phyloP scores from a whole-genome alignment of 2,888 invertebrate species.

The Ennomos quercinarius region DNA sequence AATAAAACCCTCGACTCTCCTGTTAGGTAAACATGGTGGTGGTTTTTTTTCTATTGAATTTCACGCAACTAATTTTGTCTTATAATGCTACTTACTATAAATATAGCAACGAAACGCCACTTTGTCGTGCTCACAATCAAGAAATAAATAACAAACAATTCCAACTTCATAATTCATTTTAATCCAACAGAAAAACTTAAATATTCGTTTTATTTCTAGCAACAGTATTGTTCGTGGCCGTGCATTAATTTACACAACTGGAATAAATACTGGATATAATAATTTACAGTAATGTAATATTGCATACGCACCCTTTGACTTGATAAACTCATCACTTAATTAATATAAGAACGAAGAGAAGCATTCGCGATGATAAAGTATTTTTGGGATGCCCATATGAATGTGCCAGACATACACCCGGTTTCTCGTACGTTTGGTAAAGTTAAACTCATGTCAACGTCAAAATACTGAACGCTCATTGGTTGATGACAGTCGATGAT shows the following conservation, averaged over 20 bases:
- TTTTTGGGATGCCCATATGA: no score
- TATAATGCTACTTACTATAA: no score
- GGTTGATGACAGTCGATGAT: no score
- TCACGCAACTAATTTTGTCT: no score
- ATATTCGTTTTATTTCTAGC: conserved; percentile 7
- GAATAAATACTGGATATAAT: conserved; percentile 23
- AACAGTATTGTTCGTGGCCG: conserved; percentile 23
- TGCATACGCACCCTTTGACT: conserved; percentile 37
- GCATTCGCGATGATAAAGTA: no score
- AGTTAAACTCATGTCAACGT: no score
- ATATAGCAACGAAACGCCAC: no score
- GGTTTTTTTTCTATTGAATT: no score
- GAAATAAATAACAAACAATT: conserved; percentile 29
- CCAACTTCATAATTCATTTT: conserved; percentile 41
- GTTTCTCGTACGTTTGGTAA: background rate
- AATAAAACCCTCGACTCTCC: no score
- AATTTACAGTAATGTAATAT: conserved; percentile 39
- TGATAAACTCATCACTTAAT: background rate
- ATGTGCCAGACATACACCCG: background rate
- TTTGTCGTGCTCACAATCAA: background rate
- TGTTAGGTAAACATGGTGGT: no score
- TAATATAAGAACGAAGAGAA: no score
- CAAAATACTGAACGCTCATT: no score
- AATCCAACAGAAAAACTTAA: conserved; percentile 50
- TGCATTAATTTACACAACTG: conserved; percentile 13